Percentiles rank a stretch among this genome's conserved stretches.
These are phyloP conservation scores for Mythimna ferrago DNA, from an alignment of 2,888 invertebrate species.

Conservation along the genomic window DNA sequence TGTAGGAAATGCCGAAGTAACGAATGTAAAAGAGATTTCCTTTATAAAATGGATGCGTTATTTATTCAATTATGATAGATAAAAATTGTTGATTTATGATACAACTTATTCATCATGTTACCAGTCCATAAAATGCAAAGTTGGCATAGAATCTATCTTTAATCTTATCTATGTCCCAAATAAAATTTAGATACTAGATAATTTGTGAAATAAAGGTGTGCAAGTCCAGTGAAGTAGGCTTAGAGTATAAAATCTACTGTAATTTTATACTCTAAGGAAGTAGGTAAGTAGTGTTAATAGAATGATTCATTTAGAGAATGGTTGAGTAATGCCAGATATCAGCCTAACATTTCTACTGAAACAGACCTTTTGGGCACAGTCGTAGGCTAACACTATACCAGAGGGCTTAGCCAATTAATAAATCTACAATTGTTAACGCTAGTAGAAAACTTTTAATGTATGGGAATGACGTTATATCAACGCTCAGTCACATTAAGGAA, in stretches of 20 bases:
- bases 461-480: too few relatives aligned
- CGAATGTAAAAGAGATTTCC: background rate
- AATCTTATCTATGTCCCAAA: background rate
- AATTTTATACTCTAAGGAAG: too few relatives aligned
- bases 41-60: slow-evolving; percentile 37
- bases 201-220: background rate
- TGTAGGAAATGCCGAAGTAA: slow-evolving; percentile 20
- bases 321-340: background rate
- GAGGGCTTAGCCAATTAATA: too few relatives aligned
- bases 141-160: background rate
- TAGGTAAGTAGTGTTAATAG: background rate
- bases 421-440: too few relatives aligned
- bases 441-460: too few relatives aligned
- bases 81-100: background rate
- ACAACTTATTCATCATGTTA: background rate
- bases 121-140: background rate
- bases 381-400: too few relatives aligned
- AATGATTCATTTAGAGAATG: background rate
- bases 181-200: background rate
- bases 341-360: background rate
- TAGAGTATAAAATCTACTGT: too few relatives aligned
- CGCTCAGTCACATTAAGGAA: too few relatives aligned
- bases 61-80: background rate
- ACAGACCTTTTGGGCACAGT: background rate
- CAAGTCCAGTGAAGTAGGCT: background rate